These are phyloP conservation scores for Oxycera nigricornis DNA, from an alignment of 2,888 invertebrate species.

Conservation along the genomic window DNA sequence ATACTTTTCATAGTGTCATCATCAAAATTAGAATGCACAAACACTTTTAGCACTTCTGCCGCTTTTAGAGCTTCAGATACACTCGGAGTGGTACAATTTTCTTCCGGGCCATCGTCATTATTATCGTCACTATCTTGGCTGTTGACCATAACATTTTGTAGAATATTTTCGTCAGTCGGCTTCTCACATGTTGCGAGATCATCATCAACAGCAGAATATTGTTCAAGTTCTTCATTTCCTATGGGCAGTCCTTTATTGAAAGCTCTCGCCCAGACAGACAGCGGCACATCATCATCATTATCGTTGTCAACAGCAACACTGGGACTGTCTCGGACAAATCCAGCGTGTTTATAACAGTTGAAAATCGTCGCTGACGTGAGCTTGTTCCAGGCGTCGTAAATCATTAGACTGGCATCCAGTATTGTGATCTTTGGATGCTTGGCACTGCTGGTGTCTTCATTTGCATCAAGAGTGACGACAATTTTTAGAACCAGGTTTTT, in stretches of 20 bases:
- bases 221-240: too few relatives aligned
- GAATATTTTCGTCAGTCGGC: too few relatives aligned
- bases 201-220: too few relatives aligned
- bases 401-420: too few relatives aligned
- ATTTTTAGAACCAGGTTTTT: constrained; percentile 15
- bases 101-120: constrained; percentile 11
- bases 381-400: too few relatives aligned
- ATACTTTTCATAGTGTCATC: constrained; percentile 15
- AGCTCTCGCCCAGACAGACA: constrained; percentile 7
- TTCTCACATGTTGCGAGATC: too few relatives aligned
- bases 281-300: constrained; percentile 4
- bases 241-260: neutral
- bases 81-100: neutral
- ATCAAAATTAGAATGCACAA: constrained; percentile 11
- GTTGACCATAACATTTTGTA: too few relatives aligned
- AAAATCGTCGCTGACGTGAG: too few relatives aligned
- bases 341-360: too few relatives aligned
- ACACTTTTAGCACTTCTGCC: constrained; percentile 4
- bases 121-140: neutral
- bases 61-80: constrained; percentile 16
- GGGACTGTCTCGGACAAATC: constrained; percentile 2
- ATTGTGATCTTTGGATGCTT: too few relatives aligned
- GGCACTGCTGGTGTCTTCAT: too few relatives aligned
- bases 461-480: neutral
- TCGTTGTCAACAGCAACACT: constrained; percentile 2